Evolutionary conservation across 2,888 invertebrate genomes (phyloP), one percentile per base, ranked within the genome.

Genomic region (Megastigmus dorsalis): DNA sequence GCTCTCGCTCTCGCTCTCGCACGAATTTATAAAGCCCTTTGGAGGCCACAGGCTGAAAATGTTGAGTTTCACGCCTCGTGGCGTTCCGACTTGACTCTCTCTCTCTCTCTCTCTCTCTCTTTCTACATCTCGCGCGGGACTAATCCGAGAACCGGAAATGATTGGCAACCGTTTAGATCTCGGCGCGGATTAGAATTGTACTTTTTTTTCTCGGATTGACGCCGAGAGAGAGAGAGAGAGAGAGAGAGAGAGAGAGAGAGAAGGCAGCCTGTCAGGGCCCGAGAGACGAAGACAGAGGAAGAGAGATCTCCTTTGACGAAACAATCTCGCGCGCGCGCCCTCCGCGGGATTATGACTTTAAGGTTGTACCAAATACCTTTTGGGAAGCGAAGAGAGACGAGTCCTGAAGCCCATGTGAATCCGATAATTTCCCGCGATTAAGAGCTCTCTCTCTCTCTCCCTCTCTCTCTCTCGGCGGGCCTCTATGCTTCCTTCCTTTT

Each of bases 91-190:
- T n/a, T 33, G 5, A 1, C 33, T 54, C 15, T 33, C 54, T 54
- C 18, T 23, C n/a, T 54, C 18, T 54, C 33, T 54, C 33, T 43
- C 43, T 41, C 28, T 50, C 63, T 26, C 30, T 30, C 60, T 60
- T 5, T 54, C 65, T 50, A 5, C 1, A n/a, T n/a, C n/a, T 28
- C 20, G 4, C 68, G 67, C 76, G 78, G 62, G 80, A 81, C 83
- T 88, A 88, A 88, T 88, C 88, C 86, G 83, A 86, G 81, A 87
- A 87, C 88, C 87, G 87, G 88, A 88, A 88, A 88, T 87, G 87
- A 88, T 88, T 87, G 88, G 87, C 87, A 88, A 88, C 85, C 88
- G 88, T 88, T 88, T 88, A 87, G 87, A 88, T 84, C 81, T 82
- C 79, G 75, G 75, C 78, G 78, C 77, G 83, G 83, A 83, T 84